Base-by-base conservation (phyloP, 2,113 vertebrate genomes). In the Pelvicachromis taeniatus region DNA sequence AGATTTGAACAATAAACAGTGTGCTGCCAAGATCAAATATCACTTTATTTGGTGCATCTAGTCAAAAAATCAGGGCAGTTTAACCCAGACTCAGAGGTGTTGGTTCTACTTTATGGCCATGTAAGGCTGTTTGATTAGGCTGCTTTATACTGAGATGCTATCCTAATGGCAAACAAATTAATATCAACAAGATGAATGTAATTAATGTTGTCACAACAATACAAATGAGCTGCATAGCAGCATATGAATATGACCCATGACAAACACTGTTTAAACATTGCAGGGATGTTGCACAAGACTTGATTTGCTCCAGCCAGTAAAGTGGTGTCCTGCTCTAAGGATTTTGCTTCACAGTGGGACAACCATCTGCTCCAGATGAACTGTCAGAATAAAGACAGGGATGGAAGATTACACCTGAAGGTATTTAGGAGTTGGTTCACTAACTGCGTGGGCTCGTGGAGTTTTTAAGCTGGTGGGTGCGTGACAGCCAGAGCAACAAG, bases 251-350 rank as follows among this genome's bases (percentile, higher is more conserved):
- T 19, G 17, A 31, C 16, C 68, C 2, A 0, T 31, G 9, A 31
- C 68, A 75, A 50, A 26, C 45, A 75, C 42, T 73, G 68, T 73
- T 73, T 50, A 48, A 73, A 50, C 42, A 73, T 19, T 73, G 70
- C 42, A 75, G 45, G 70, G 45, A 31, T 75, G 45, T 75, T 50
- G 26, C 26, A 52, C 48, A 52, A 75, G 16, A 75, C 23, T n/a
- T 52, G 45, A 52, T 12, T 31, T 31, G 19, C 26, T 75, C 45
- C 10, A 75, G 16, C 16, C 70, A 52, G 26, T 52, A 75, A 50
- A n/a, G 6, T 75, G 45, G 6, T 52, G 26, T 13, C 3, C 45
- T 75, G 45, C 48, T 75, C 17, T 52, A 5, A 33, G 45, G 45
- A 52, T 52, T 73, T 31, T 19, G 21, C 9, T 4, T 50, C 16